A percentile compares a stretch with the other conserved stretches of the same genome.
Conservation (phyloP, 2,888 invertebrate species). For the Trissolcus brochymenae region DNA sequence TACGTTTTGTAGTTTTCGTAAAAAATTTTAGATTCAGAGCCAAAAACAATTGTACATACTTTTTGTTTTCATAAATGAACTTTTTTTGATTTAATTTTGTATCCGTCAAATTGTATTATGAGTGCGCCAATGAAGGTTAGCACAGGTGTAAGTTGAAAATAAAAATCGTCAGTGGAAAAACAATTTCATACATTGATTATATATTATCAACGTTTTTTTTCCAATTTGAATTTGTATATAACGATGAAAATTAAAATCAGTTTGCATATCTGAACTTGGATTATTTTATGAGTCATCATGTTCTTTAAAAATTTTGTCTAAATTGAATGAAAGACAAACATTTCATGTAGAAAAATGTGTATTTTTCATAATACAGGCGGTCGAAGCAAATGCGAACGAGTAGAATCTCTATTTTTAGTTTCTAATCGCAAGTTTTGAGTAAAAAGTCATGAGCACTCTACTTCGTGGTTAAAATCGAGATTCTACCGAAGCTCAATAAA, state of each 20-base stretch:
- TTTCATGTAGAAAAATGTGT: conserved; percentile 52
- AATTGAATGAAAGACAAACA: conserved; percentile 22
- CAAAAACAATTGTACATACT: conserved; percentile 35
- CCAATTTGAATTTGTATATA: too few relatives aligned
- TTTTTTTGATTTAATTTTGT: conserved; percentile 19
- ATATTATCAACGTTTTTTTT: conserved; percentile 2
- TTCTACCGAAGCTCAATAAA: conserved; percentile 57
- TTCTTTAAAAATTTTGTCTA: neutral
- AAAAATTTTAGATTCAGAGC: conserved; percentile 5
- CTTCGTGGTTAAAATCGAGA: conserved; percentile 36
- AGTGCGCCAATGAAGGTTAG: conserved; percentile 9
- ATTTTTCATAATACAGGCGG: conserved; percentile 43
- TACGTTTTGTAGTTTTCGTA: neutral
- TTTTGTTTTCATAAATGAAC: conserved; percentile 4
- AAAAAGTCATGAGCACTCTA: conserved; percentile 1
- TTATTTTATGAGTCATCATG: neutral
- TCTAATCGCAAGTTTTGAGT: conserved; percentile 6
- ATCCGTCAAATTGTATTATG: conserved; percentile 30
- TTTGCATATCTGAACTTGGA: too few relatives aligned
- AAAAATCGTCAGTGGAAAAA: too few relatives aligned
- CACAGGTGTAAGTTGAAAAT: too few relatives aligned
- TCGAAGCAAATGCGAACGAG: conserved; percentile 42
- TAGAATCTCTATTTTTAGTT: conserved; percentile 48
- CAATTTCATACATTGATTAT: too few relatives aligned
- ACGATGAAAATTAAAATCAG: too few relatives aligned